Base-by-base conservation (phyloP, 2,113 vertebrate species). In the Opisthocomus hoazin region DNA sequence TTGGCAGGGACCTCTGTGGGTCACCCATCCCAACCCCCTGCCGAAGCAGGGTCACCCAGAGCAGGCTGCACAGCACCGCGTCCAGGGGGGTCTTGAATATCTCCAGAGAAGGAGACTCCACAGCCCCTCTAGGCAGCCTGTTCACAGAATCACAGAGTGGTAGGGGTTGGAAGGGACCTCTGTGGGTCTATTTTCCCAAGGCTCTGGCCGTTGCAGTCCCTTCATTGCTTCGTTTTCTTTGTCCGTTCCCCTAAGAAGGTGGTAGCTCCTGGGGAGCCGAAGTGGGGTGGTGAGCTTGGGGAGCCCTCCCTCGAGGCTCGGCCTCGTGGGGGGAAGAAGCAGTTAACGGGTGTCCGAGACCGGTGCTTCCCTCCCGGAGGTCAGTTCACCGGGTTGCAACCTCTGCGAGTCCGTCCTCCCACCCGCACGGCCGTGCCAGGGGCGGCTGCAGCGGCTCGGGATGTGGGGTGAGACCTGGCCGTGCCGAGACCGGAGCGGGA, bases 391-490 rank as follows among this genome's bases (percentile, higher is more conserved):
- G 2, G 88, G 65, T 43, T 75, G 39, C 27, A 41, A 70, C 74
- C 90, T 57, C 90, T 5, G 36, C 0, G 26, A 32, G 84, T 53
- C 37, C 34, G 0, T 81, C 36, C 83, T 86, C 61, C 86, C 63
- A 39, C 11, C 22, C 8, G 11, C 2, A 3, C 2, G 7, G 88
- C 54, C 3, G 11, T 77, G 93, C 94, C 94, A 90, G 94, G 90
- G 63, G 2, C 2, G 7, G 76, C 88, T 76, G 58, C 85, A 86
- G 95, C 92, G 92, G 94, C 83, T 90, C 95, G 89, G 94, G 92
- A 94, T 94, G 63, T 63, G 90, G 70, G 90, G 83, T 88, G 88
- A 94, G 88, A 19, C 83, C 63, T 26, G 70, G 21, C 65, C 1
- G 14, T 76, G 82, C 50, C 2, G 54, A 23, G 56, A 32, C 76